Evolutionary conservation across 1,140 invertebrate genomes (phyloP).

Genomic region (Zaprionus capensis): DNA sequence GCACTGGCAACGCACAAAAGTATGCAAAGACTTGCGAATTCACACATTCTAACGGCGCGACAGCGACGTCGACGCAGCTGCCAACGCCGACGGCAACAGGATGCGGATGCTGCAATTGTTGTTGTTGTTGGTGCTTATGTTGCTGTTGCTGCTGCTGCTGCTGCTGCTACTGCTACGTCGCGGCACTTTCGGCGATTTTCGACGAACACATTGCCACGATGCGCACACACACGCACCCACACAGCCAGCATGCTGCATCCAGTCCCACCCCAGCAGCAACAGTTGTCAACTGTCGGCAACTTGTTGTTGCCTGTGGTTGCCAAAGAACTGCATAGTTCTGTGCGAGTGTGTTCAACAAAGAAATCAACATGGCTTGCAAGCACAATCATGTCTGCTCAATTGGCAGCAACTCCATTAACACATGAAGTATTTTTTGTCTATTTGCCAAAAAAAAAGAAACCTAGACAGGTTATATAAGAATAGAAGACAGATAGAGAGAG

Average conservation of each 20-base stretch:
- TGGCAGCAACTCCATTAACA: slow-evolving; percentile 39
- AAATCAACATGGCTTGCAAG: slow-evolving; percentile 12
- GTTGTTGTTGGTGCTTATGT: background rate
- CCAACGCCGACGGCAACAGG: slow-evolving; percentile 21
- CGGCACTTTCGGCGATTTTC: slow-evolving; percentile 78
- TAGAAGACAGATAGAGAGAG: background rate
- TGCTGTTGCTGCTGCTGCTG: slow-evolving; percentile 25
- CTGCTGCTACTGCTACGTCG: slow-evolving; percentile 12
- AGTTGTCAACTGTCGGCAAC: slow-evolving; percentile 71
- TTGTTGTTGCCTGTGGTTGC: slow-evolving; percentile 59
- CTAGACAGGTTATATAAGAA: slow-evolving; percentile 1
- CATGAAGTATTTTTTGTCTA: slow-evolving; percentile 27
- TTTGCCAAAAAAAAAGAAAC: slow-evolving; percentile 8
- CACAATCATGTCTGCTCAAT: background rate
- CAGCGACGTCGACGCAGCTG: slow-evolving; percentile 44
- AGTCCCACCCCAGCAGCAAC: slow-evolving; percentile 48
- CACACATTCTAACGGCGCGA: slow-evolving; percentile 74
- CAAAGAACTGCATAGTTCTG: slow-evolving; percentile 10
- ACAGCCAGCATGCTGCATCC: background rate
- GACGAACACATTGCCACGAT: slow-evolving; percentile 49
- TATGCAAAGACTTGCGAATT: slow-evolving; percentile 76
- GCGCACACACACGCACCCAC: slow-evolving; percentile 12
- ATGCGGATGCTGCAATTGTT: slow-evolving; percentile 12
- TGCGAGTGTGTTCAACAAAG: slow-evolving; percentile 12
- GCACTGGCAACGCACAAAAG: slow-evolving; percentile 73